These are phyloP conservation scores for Diarsia brunnea DNA, from an alignment of 2,888 invertebrate species.

Conservation along the genomic window DNA sequence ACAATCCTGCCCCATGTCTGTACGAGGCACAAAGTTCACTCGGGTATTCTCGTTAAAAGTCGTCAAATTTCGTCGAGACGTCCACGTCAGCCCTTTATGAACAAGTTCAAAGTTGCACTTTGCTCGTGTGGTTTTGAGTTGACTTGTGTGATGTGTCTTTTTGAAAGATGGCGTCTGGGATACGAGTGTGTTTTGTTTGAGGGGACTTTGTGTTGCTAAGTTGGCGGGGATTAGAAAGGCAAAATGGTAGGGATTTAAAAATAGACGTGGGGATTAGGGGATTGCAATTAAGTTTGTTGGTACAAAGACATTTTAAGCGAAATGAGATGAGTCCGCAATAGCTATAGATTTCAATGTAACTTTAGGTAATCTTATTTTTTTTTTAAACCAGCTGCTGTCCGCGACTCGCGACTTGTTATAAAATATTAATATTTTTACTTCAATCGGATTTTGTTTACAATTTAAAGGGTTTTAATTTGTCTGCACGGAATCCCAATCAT, in stretches of 20 bases:
- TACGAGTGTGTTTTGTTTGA: conserved; percentile 12
- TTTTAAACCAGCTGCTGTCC: too few relatives aligned
- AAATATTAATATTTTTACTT: too few relatives aligned
- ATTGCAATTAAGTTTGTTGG: not conserved
- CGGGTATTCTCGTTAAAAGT: conserved; percentile 81
- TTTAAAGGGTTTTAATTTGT: too few relatives aligned
- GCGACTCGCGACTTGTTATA: too few relatives aligned
- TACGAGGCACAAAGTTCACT: conserved; percentile 38
- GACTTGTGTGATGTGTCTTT: conserved; percentile 44
- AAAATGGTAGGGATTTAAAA: not conserved
- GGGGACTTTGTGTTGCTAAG: not conserved
- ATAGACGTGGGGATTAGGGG: not conserved
- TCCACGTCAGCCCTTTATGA: conserved; percentile 58
- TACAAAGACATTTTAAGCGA: too few relatives aligned
- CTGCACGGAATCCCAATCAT: too few relatives aligned
- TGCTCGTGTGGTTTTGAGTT: conserved; percentile 49
- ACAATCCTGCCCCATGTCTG: conserved; percentile 14
- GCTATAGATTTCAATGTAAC: not conserved
- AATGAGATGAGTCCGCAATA: not conserved
- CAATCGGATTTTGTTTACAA: too few relatives aligned
- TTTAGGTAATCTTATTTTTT: not conserved
- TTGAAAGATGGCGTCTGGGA: conserved; percentile 26
- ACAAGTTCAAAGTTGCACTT: conserved; percentile 46
- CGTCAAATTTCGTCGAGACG: conserved; percentile 70
- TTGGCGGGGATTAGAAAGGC: conserved; percentile 4